Conservation (phyloP, 2,113 vertebrate species). For the Lamprologus callipterus region DNA sequence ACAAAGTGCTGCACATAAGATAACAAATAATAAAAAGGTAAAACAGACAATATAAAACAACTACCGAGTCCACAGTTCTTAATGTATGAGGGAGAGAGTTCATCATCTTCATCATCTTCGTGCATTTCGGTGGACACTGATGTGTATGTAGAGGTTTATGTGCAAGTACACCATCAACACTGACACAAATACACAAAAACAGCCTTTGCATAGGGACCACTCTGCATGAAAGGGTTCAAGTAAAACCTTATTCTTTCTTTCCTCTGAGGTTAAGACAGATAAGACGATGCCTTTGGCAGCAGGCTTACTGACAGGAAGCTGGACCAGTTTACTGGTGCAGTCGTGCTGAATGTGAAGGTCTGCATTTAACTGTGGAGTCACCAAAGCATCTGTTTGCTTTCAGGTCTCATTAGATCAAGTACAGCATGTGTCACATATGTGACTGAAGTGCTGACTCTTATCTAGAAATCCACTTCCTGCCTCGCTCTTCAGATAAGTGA, state of each 20-base stretch:
- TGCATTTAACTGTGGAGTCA: not conserved
- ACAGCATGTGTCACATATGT: not conserved
- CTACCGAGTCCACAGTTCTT: not conserved
- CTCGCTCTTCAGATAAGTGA: not conserved
- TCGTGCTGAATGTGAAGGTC: not conserved
- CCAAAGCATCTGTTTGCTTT: not conserved
- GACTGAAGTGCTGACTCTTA: not conserved
- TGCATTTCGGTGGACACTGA: not conserved
- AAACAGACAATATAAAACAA: not conserved
- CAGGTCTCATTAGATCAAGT: not conserved
- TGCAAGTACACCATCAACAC: not conserved
- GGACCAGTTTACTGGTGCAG: not conserved
- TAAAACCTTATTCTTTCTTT: not conserved
- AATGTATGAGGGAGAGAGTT: not conserved
- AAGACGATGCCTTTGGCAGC: not conserved
- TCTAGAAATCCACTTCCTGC: not conserved
- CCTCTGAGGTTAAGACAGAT: not conserved
- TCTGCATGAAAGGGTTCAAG: not conserved
- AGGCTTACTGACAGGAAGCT: not conserved
- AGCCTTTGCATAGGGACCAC: not conserved
- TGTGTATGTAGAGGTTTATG: not conserved
- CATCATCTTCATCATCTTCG: not conserved
- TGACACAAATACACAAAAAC: not conserved
- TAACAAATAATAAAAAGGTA: not conserved
- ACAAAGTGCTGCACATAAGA: not conserved